Evolutionary conservation across 2,113 vertebrate genomes (phyloP), one percentile per base, ranked within the genome.

Genomic region (Bubalus kerabau): DNA sequence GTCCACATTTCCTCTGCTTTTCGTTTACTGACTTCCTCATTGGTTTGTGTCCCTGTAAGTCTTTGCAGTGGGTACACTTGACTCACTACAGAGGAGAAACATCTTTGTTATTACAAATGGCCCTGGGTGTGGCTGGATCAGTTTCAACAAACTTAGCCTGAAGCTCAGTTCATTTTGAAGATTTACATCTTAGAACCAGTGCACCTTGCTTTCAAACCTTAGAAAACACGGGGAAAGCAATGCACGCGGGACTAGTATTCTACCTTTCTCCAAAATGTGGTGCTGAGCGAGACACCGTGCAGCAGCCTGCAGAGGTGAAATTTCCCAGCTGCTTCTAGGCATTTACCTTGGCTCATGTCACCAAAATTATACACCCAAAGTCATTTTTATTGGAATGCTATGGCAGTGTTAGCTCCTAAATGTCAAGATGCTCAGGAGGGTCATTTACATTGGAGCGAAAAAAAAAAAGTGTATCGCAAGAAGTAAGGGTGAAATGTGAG

Each of bases 1-100:
- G 95, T 87, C 71, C 48, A 50, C 91, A 19, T 97, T 96, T 21
- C 71, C 93, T 90, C 9, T 56, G 97, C 82, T 94, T 97, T 95
- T 6, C 82, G 84, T 86, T 83, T 94, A 17, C 90, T 95, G 97
- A 90, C 93, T 90, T 14, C 71, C 95, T 97, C 93, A 71, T 95
- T 7, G 67, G 23, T 23, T 46, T 2, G 46, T 8, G 9, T 57
- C 11, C 52, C 93, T n/a, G 62, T 14, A 17, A n/a, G 64, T 94
- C 64, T 96, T 62, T 54, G 8, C 67, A 46, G 9, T 11, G 36
- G 97, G 76, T 80, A 91, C 30, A 30, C 91, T 97, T 97, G 96
- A 97, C 97, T 97, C 3, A 0, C 52, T 50, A 36, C 30, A 71
- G 30, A 43, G 46, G 24, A 83, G 57, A 62, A 21, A 24, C 36